Evolutionary conservation across 1,140 invertebrate genomes (phyloP), one percentile per base, ranked within the genome.

Genomic region (Drosophila busckii): DNA sequence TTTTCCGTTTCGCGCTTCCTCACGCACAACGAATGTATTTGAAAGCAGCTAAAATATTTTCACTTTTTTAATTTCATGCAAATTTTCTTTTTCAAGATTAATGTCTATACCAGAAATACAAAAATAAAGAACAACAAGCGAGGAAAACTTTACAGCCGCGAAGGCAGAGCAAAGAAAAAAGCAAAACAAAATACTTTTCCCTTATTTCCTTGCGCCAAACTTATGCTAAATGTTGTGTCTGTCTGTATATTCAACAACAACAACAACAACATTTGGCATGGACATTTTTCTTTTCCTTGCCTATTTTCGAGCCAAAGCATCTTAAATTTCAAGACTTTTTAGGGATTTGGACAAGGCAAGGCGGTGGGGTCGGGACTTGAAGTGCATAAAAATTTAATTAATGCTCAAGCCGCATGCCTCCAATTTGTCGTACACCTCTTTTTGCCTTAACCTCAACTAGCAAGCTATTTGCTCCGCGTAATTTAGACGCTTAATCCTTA

Each of bases 61-160:
- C 48, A 68, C 68, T 78, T 80, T 73, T 80, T 78, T 80, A 78
- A 78, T 78, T 78, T 78, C 73, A 78, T 78, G 73, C 73, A 78
- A 78, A 78, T 78, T 78, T 78, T 78, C 73, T 65, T 78, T 58
- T 68, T 68, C 63, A 78, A 78, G 73, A 78, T 78, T 78, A 78
- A 80, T 78, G 73, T 68, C 63, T 80, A 50, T 64, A 54, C 63
- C 35, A 44, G 63, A 63, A 49, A 53, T 59, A 64, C 65, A 28
- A 12, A 29, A 29, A 45, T 17, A 17, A 22, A 5, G 9, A 7
- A 40, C 22, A 2, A 15, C 7, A 35, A 1, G n/a, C n/a, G 19
- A 13, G 7, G 32, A 31, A 61, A 69, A 38, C 53, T 75, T 75
- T 69, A 7, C 19, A 23, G 28, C 29, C 41, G 45, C 41, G 22